phyloP scores from a whole-genome alignment of 2,113 vertebrate species.

The Trichomycterus rosablanca region DNA sequence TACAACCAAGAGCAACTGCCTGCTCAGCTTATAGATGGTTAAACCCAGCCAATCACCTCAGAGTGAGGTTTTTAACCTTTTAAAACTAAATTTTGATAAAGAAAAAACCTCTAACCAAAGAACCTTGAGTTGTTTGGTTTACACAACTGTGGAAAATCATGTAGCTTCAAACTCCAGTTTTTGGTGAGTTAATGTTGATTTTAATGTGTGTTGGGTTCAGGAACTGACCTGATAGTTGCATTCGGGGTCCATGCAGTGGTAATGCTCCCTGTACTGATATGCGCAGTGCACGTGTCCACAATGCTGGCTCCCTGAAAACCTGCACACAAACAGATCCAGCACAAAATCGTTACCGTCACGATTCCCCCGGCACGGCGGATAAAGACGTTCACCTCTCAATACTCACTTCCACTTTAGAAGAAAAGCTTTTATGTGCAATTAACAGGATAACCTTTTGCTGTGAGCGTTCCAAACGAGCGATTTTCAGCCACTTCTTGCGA shows the following conservation, averaged over 20 bases:
- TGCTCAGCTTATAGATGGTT: too few relatives aligned
- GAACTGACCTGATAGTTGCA: slow-evolving; percentile 96
- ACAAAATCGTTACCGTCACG: neutral
- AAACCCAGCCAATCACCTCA: too few relatives aligned
- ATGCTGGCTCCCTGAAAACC: slow-evolving; percentile 98
- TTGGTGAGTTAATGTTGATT: neutral
- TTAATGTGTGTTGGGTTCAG: slow-evolving; percentile 27
- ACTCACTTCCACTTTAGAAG: neutral
- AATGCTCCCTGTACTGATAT: slow-evolving; percentile 97
- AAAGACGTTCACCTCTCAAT: slow-evolving; percentile 5
- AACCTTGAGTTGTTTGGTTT: too few relatives aligned
- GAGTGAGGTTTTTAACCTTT: too few relatives aligned
- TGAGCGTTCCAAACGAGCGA: slow-evolving; percentile 17
- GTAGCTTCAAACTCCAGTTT: neutral
- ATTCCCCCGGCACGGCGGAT: neutral
- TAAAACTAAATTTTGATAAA: too few relatives aligned
- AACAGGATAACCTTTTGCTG: slow-evolving; percentile 26
- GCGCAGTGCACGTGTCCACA: slow-evolving; percentile 97
- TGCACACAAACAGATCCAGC: slow-evolving; percentile 53
- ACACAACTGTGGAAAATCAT: too few relatives aligned
- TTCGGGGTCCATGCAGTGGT: slow-evolving; percentile 98
- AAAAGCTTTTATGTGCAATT: slow-evolving; percentile 24
- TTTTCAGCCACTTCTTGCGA: slow-evolving; percentile 18
- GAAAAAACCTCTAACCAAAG: too few relatives aligned
- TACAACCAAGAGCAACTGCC: too few relatives aligned